Base-by-base conservation (phyloP, 2,888 invertebrate species). In the Omphaloscelis lunosa region DNA sequence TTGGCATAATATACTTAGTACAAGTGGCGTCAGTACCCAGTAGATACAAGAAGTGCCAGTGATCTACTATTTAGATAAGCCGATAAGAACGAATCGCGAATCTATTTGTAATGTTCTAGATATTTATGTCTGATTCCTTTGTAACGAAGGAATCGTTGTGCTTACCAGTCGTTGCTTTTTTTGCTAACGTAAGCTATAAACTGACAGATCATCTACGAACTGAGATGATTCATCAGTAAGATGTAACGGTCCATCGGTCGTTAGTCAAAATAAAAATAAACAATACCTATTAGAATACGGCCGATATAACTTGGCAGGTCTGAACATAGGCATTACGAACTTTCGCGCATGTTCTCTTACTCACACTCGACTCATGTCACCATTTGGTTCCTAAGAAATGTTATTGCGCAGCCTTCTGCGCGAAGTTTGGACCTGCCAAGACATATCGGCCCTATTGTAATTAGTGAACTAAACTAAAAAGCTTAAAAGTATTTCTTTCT, bases 51-150 rank as follows among this genome's bases (percentile, higher is more conserved):
- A 75, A 81, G 20, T 45, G 66, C 9, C 7, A 63, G 20, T 23
- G 77, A 87, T 87, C 69, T 41, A 66, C 75, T 58, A 77, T 73
- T 83, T 65, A 77, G 82, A 87, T 87, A 77, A 63, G 62, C 69
- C 62, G 62, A 75, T 75, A 84, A 66, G 29, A 76, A 41, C 39
- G 15, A 17, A 74, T 73, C 23, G 63, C 17, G 62, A 61, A 61
- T 53, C 53, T 41, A 74, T 80, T 72, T 62, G 41, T 61, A 48
- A 66, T 39, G 61, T 66, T 56, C 34, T 23, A 65, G 45, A 61
- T 59, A 45, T 74, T 70, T 66, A 63, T 65, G 7, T n/a, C 27
- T 17, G 62, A 48, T 75, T 20, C 11, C 23, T 48, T 75, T 56
- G 45, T 76, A 7, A 6, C 15, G 75, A 75, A 82, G 4, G 9